Percentiles rank a stretch among this genome's conserved stretches.
Conservation (phyloP, 1,140 invertebrate species). For the Rhagoletis pomonella region DNA sequence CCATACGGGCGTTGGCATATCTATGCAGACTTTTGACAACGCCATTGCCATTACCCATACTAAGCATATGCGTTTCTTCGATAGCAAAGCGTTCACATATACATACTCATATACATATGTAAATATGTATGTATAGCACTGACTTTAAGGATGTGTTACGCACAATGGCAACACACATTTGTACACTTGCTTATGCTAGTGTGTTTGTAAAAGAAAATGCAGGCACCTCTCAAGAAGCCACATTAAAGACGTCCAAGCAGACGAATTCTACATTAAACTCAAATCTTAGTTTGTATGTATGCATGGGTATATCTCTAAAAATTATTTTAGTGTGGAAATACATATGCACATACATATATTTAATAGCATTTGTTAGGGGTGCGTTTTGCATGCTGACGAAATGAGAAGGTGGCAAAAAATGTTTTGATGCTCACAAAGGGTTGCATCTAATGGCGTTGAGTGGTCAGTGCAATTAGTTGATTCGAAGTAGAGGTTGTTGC, state of each 20-base stretch:
- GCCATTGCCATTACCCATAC: neutral
- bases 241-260: neutral
- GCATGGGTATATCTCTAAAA: neutral
- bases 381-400: neutral
- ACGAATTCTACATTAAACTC: slow-evolving; percentile 13
- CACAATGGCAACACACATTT: neutral
- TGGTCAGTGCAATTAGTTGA: slow-evolving; percentile 9
- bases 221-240: slow-evolving; percentile 40
- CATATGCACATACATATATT: neutral
- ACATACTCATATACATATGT: neutral
- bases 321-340: neutral
- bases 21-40: neutral
- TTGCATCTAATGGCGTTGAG: slow-evolving; percentile 7
- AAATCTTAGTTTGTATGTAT: neutral
- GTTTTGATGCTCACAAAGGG: slow-evolving; percentile 15
- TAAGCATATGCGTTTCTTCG: neutral
- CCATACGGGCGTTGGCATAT: neutral
- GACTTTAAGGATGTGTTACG: neutral
- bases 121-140: neutral
- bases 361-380: neutral
- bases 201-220: slow-evolving; percentile 9
- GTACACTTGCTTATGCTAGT: neutral
- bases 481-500: neutral
- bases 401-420: neutral
- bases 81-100: neutral